Evolutionary conservation across 2,888 invertebrate genomes (phyloP).

Genomic region (Aleiodes testaceus): DNA sequence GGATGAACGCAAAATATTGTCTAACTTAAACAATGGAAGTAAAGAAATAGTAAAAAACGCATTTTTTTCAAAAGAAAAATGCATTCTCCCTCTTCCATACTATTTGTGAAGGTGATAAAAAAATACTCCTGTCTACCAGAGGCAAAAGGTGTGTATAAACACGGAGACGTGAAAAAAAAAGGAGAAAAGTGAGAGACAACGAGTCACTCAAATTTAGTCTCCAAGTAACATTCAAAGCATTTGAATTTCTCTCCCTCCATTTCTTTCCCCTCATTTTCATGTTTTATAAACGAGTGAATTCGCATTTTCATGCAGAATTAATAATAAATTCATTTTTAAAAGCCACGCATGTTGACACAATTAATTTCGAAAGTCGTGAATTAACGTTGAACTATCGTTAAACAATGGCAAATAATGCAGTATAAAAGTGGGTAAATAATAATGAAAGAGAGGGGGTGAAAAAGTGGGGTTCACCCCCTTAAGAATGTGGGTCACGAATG

Average conservation of each 20-base stretch:
- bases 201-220: constrained; percentile 62
- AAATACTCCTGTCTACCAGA: neutral
- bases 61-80: neutral
- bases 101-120: constrained; percentile 5
- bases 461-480: constrained; percentile 2
- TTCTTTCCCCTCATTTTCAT: constrained; percentile 1
- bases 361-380: no score
- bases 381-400: no score
- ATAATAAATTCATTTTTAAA: no score
- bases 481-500: constrained; percentile 44
- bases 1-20: no score
- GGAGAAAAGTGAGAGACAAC: constrained; percentile 61
- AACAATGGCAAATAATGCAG: no score
- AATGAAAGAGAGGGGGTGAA: no score
- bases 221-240: constrained; percentile 34
- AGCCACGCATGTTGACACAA: no score
- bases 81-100: neutral
- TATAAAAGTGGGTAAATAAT: no score
- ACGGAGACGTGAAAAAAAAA: constrained; percentile 35
- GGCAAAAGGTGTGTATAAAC: constrained; percentile 21
- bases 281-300: constrained; percentile 24
- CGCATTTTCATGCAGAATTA: neutral
- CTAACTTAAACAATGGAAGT: neutral
- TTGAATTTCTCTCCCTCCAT: neutral
- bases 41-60: neutral